Percentiles rank a stretch among this genome's conserved stretches.
phyloP scores from a whole-genome alignment of 2,888 invertebrate genomes.

The Caenorhabditis becei region DNA sequence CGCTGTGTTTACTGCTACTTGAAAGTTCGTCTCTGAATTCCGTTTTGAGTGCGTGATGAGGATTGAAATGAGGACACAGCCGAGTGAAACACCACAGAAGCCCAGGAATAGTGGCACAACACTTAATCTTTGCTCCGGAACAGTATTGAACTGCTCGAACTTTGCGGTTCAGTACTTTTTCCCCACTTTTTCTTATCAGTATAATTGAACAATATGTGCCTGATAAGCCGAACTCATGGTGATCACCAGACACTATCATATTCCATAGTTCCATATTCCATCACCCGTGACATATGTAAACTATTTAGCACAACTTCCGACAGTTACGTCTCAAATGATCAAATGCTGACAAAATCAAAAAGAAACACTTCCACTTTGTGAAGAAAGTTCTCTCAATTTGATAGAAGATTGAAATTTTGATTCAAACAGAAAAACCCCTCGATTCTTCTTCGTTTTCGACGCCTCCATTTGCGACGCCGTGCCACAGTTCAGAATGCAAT shows the following conservation, averaged over 20 bases:
- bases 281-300: not conserved
- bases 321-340: too few species aligned
- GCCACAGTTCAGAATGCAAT: slow-evolving; percentile 32
- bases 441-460: not conserved
- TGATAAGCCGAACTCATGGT: not conserved
- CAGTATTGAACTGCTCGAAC: too few species aligned
- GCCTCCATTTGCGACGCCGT: slow-evolving; percentile 13
- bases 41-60: slow-evolving; percentile 37
- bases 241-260: not conserved
- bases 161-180: too few species aligned
- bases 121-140: not conserved
- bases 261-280: not conserved
- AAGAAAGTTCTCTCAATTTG: not conserved
- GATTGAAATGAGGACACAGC: not conserved
- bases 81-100: not conserved
- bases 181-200: too few species aligned
- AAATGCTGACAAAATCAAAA: too few species aligned
- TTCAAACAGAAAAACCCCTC: slow-evolving; percentile 17
- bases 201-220: not conserved
- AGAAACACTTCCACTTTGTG: too few species aligned
- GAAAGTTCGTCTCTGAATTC: slow-evolving; percentile 42
- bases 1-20: slow-evolving; percentile 56
- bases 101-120: not conserved
- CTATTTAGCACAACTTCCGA: too few species aligned
- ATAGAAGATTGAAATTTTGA: not conserved